Conservation (phyloP, 2,113 vertebrate species). For the Peromyscus maniculatus region DNA sequence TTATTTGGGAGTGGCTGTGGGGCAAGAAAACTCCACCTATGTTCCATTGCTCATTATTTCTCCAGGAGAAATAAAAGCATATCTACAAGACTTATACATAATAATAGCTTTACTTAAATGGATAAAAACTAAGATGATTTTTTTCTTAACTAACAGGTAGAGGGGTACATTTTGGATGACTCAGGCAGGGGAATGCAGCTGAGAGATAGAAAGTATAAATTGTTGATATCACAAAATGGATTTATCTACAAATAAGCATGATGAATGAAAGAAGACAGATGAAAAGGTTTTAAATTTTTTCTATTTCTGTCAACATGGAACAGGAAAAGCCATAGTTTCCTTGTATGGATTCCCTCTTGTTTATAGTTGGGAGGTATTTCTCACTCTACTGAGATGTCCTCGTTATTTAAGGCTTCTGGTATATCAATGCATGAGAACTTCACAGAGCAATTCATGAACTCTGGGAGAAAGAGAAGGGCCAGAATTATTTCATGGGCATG, state of each 20-base stretch:
- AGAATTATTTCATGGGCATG: neutral
- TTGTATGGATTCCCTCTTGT: neutral
- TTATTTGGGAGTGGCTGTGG: too few relatives aligned
- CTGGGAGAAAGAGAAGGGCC: neutral
- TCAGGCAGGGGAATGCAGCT: neutral
- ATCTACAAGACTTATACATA: neutral
- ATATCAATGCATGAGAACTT: neutral
- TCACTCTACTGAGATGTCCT: neutral
- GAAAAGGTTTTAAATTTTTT: neutral
- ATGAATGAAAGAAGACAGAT: neutral
- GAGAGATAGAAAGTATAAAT: neutral
- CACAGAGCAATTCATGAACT: neutral
- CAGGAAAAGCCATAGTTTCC: neutral
- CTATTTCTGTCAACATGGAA: neutral
- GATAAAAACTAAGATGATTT: neutral
- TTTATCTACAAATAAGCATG: neutral
- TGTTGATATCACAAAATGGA: neutral
- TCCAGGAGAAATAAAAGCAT: neutral
- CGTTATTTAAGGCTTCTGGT: too few relatives aligned
- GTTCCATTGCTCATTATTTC: neutral
- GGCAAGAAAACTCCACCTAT: too few relatives aligned
- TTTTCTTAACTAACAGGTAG: neutral
- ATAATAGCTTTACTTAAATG: neutral
- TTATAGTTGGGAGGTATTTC: neutral
- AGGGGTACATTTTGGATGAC: neutral